Conservation (phyloP, 2,113 vertebrate species). For the Forbesichthys papilliferus region DNA sequence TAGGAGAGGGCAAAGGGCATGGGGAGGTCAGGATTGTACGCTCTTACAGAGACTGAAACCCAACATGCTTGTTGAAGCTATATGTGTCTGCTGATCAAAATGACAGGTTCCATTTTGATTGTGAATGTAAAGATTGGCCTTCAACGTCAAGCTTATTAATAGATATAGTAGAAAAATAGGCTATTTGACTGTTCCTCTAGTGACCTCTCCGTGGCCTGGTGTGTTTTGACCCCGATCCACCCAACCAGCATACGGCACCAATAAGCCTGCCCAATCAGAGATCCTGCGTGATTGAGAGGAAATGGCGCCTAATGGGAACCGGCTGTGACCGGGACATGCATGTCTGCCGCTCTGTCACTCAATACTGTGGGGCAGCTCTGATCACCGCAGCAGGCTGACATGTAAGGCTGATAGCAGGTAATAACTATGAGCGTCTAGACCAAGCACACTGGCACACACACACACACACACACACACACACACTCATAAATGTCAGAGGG, state of each 20-base stretch:
- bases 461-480: conserved; percentile 18
- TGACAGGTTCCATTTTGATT: no score
- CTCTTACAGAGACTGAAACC: background rate
- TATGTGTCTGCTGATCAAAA: no score
- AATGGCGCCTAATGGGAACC: conserved; percentile 72
- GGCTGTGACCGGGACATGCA: conserved; percentile 61
- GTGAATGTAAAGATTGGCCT: no score
- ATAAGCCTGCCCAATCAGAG: conserved; percentile 70
- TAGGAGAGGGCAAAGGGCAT: conserved; percentile 3
- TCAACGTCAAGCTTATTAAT: conserved; percentile 3
- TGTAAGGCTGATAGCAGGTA: conserved; percentile 48
- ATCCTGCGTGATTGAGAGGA: conserved; percentile 64
- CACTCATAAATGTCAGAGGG: conserved; percentile 33
- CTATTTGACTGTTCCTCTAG: conserved; percentile 6
- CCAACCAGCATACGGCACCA: conserved; percentile 50
- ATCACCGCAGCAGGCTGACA: conserved; percentile 44
- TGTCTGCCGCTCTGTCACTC: conserved; percentile 53
- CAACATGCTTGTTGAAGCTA: no score
- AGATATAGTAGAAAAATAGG: background rate
- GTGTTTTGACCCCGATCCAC: conserved; percentile 23
- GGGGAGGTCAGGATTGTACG: conserved; percentile 1
- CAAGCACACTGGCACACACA: conserved; percentile 39
- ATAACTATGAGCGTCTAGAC: conserved; percentile 37
- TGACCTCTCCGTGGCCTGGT: conserved; percentile 49
- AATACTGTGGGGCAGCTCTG: conserved; percentile 48